Evolutionary conservation across 2,113 vertebrate genomes (phyloP).

Genomic region (Pagrus major): DNA sequence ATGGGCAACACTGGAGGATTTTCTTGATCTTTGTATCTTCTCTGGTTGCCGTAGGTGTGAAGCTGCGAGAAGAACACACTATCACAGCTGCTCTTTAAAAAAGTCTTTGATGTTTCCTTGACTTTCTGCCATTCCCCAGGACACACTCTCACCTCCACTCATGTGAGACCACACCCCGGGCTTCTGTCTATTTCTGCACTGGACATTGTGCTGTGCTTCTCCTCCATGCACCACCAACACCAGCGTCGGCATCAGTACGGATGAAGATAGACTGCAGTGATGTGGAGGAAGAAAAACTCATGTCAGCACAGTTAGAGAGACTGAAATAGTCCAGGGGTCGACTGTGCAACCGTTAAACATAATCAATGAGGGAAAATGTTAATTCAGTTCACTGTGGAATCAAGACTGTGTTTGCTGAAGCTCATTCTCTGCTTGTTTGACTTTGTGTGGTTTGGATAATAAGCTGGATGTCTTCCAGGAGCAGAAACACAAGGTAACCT

Average conservation of each 20-base stretch:
- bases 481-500: constrained; percentile 60
- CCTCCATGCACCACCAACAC: constrained; percentile 48
- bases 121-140: constrained; percentile 72
- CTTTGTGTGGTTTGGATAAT: constrained; percentile 57
- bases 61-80: constrained; percentile 6
- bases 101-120: constrained; percentile 50
- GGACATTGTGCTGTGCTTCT: constrained; percentile 51
- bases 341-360: constrained; percentile 37
- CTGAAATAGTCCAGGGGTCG: constrained; percentile 49
- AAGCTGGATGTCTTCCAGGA: constrained; percentile 59
- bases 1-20: neutral
- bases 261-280: constrained; percentile 60
- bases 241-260: constrained; percentile 27
- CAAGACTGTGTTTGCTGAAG: constrained; percentile 55
- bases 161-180: constrained; percentile 55
- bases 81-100: neutral
- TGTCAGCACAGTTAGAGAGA: constrained; percentile 50
- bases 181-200: constrained; percentile 51
- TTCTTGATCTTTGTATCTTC: neutral
- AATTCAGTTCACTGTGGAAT: constrained; percentile 44
- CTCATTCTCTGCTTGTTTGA: constrained; percentile 55
- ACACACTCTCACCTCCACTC: constrained; percentile 69
- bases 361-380: constrained; percentile 54
- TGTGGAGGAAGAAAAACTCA: constrained; percentile 45
- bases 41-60: neutral